Evolutionary conservation across 2,797 vertebrate species (phyloP), one percentile per base, ranked within the genome.

Genomic region (Phaenicophaeus curvirostris): DNA sequence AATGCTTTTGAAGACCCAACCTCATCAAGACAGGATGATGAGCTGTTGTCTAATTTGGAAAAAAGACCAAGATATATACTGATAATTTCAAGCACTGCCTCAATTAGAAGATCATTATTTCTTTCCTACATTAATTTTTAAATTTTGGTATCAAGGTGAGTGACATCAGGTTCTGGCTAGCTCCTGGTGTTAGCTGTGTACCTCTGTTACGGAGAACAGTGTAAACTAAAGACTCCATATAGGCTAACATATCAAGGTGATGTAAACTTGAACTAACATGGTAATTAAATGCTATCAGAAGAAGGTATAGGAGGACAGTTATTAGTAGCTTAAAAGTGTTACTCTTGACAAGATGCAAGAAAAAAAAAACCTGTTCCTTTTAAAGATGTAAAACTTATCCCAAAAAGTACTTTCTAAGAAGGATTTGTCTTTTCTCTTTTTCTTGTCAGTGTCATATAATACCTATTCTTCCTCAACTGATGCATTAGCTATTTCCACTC

Each of bases 401-500:
- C 28, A 42, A 48, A 82, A 81, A 66, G 35, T 73, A 8, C 41
- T 87, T 91, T 83, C 44, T 78, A 16, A 76, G 42, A 91, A 59
- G 33, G 69, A 81, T 93, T 89, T 91, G 15, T 44, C 27, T 92
- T 89, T 83, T 87, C 51, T 71, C 28, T 78, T 87, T 79, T 93
- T 80, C 21, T 81, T 77, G 55, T 74, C n/a, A 21, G 35, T 85
- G 61, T 94, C 50, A 71, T 65, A 58, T 48, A 53, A 85, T 81
- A 94, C 46, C 39, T 62, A 3, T 88, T 75, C 57, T 84, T 91
- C 46, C 61, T 80, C 73, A 51, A 51, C 55, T 93, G 90, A 90
- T 69, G 39, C 67, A 66, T 87, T 79, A 82, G 78, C 62, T 73
- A 11, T 93, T 93, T 92, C 69, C 57, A 69, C 78, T 93, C 66